phyloP scores from a whole-genome alignment of 2,888 invertebrate genomes.

The Pseudococcus viburni region DNA sequence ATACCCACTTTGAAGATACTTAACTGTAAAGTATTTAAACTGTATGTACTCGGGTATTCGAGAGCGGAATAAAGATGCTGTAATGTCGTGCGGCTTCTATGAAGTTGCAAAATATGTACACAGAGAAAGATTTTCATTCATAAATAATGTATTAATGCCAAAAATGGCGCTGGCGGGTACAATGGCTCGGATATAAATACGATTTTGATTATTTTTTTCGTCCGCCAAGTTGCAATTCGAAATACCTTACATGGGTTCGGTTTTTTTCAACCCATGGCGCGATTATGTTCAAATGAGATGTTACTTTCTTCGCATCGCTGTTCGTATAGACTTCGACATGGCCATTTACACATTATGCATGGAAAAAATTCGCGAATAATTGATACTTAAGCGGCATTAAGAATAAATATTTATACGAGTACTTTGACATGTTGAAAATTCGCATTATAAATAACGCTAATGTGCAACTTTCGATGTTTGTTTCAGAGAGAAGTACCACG shows the following conservation, averaged over 20 bases:
- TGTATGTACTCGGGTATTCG: neutral
- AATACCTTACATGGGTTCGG: neutral
- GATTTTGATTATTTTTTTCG: slow-evolving; percentile 26
- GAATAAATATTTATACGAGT: neutral
- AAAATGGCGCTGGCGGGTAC: neutral
- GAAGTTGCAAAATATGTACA: slow-evolving; percentile 12
- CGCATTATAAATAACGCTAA: slow-evolving; percentile 22
- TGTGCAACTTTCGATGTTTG: slow-evolving; percentile 29
- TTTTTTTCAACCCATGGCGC: neutral
- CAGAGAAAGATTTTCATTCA: slow-evolving; percentile 16
- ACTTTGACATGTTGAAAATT: slow-evolving; percentile 14
- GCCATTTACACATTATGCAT: slow-evolving; percentile 1
- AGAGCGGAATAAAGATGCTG: neutral
- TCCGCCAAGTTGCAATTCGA: neutral
- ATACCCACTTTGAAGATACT: neutral
- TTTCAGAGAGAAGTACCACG: slow-evolving; percentile 28
- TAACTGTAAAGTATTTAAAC: neutral
- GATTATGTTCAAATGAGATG: slow-evolving; percentile 25
- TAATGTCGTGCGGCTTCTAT: neutral
- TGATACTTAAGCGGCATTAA: neutral
- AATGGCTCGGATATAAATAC: neutral
- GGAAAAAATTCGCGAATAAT: slow-evolving; percentile 17
- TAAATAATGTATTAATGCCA: slow-evolving; percentile 41
- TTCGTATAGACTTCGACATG: neutral
- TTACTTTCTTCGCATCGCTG: neutral